Conservation (phyloP, 2,797 vertebrate species). For the Uromys caudimaculatus region DNA sequence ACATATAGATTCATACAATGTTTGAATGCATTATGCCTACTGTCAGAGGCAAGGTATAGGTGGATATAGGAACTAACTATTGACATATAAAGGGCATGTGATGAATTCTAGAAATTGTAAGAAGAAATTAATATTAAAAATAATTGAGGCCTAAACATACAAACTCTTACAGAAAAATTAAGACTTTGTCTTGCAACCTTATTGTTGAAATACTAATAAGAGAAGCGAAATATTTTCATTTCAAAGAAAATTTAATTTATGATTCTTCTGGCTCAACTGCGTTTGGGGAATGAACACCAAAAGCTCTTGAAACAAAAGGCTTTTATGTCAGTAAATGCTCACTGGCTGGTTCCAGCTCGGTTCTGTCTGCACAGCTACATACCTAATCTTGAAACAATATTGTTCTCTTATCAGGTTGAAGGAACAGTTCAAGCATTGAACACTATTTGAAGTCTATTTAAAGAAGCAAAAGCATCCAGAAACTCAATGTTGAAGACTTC, state of each 20-base stretch:
- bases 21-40: neutral
- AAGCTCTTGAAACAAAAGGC: neutral
- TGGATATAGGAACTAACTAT: neutral
- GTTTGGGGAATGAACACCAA: slow-evolving; percentile 14
- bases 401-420: neutral
- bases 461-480: neutral
- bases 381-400: neutral
- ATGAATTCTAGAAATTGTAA: neutral
- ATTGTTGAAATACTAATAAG: slow-evolving; percentile 22
- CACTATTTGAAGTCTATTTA: neutral
- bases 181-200: neutral
- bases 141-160: neutral
- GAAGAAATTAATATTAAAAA: neutral
- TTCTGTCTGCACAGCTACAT: neutral
- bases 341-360: neutral
- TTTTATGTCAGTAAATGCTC: neutral
- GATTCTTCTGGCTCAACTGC: neutral
- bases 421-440: neutral
- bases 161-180: neutral
- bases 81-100: neutral
- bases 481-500: neutral
- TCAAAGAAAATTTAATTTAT: slow-evolving; percentile 58
- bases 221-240: slow-evolving; percentile 49
- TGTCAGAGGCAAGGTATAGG: neutral
- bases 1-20: neutral